A percentile compares a stretch with the other conserved stretches of the same genome.
These are phyloP conservation scores for Drosophila nr. perissopoda DNA, from an alignment of 2,888 invertebrate genomes.

Conservation along the genomic window DNA sequence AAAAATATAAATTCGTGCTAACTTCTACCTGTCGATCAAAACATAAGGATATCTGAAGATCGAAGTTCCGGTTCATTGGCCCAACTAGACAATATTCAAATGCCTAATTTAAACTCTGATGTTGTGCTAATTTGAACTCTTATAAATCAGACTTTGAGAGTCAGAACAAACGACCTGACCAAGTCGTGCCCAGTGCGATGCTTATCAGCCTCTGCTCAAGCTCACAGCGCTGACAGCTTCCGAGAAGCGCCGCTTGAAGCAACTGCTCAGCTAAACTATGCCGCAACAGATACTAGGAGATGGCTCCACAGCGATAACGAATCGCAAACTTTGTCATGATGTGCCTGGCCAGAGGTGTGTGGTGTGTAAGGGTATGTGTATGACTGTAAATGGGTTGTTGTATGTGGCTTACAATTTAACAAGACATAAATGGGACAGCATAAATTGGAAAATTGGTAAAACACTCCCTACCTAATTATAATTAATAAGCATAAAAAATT, in stretches of 20 bases:
- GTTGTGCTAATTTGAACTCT: conserved; percentile 43
- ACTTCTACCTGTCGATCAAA: neutral
- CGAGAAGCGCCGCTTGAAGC: conserved; percentile 44
- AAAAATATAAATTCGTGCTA: neutral
- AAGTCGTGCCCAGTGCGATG: conserved; percentile 37
- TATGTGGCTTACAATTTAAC: conserved; percentile 24
- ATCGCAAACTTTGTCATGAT: conserved; percentile 15
- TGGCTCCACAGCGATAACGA: conserved; percentile 20
- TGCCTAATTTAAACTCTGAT: conserved; percentile 14
- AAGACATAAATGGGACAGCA: conserved; percentile 33
- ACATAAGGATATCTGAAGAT: neutral
- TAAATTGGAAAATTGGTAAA: conserved; percentile 9
- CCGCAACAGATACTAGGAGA: conserved; percentile 29
- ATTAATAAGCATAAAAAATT: conserved; percentile 73
- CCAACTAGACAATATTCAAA: conserved; percentile 30
- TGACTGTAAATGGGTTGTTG: conserved; percentile 7
- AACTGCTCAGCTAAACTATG: conserved; percentile 29
- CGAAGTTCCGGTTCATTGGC: neutral
- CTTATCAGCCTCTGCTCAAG: conserved; percentile 36
- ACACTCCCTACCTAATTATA: conserved; percentile 29
- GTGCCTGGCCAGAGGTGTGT: conserved; percentile 8
- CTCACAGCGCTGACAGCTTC: conserved; percentile 48
- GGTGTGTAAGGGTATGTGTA: neutral
- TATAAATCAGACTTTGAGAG: conserved; percentile 48
- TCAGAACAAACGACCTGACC: conserved; percentile 13